Base-by-base conservation (phyloP, 2,888 invertebrate genomes). In the Barypeithes pellucidus region DNA sequence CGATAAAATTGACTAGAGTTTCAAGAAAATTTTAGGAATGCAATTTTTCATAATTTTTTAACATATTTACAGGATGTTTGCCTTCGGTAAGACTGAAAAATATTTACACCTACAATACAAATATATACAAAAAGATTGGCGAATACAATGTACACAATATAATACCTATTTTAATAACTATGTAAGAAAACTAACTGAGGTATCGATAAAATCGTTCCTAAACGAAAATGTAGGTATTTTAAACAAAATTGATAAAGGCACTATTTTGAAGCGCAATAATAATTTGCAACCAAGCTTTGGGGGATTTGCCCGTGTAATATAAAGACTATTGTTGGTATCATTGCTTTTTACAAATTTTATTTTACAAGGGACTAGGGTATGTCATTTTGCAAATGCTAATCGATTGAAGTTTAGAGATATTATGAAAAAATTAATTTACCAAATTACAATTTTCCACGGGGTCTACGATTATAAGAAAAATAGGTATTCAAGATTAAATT, bases 21-120 rank as follows among this genome's bases (percentile, higher is more conserved):
- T 81, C 80, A 76, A 84, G 82, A 84, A 83, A 83, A 80, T 79
- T 79, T 77, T 81, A 84, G 85, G 85, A 85, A 85, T 85, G 85
- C 79, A 78, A 78, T 83, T 80, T 83, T 80, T 81, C 72, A 82
- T 83, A 80, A 80, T 82, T 80, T 81, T 80, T 82, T 82, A 82
- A 82, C 72, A 79, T 73, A 72, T 69, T 59, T 76, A 67, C 74
- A 66, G 39, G 18, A 18, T 67, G 41, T 43, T 41, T 41, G 52
- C 29, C 39, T 59, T n/a, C 29, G 14, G 41, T 54, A 14, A 52
- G 45, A 65, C 61, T 62, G 54, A 52, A 71, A 47, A 65, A 50
- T 72, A 72, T 72, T 43, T 72, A 72, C 68, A 72, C 14, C 20
- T 54, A 54, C 7, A 63, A 29, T 67, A 72, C 41, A 67, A 59